A percentile compares a stretch with the other conserved stretches of the same genome.
phyloP scores from a whole-genome alignment of 2,888 invertebrate species.

The Cataglyphis albicans region DNA sequence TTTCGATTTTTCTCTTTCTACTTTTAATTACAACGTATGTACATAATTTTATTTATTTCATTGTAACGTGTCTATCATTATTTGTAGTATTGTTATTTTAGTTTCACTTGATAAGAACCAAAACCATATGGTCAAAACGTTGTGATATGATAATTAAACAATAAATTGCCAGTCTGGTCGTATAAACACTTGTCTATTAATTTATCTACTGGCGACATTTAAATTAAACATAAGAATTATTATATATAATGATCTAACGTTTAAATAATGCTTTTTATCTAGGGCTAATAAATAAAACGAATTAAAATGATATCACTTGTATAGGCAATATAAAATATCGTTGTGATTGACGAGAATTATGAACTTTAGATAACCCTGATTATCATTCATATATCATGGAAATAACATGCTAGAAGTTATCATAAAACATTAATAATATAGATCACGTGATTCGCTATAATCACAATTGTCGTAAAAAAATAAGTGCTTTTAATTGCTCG shows the following conservation, averaged over 20 bases:
- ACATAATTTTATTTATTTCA: no score
- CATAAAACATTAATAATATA: not conserved
- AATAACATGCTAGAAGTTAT: not conserved
- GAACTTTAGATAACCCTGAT: constrained; percentile 51
- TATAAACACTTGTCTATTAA: no score
- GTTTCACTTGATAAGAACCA: no score
- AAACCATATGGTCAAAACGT: no score
- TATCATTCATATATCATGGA: not conserved
- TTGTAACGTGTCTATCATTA: no score
- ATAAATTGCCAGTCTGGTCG: no score
- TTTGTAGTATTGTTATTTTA: no score
- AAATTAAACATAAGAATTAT: no score
- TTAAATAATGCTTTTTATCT: not conserved
- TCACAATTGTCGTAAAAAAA: not conserved
- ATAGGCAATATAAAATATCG: not conserved
- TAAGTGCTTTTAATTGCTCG: not conserved
- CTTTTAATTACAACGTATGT: no score
- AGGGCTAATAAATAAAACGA: not conserved
- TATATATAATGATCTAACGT: not conserved
- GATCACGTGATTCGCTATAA: not conserved
- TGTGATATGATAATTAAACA: no score
- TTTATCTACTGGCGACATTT: no score
- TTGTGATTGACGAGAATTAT: constrained; percentile 11
- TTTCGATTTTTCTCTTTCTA: no score
- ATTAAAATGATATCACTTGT: not conserved